A percentile compares a stretch with the other conserved stretches of the same genome.
Conservation (phyloP, 2,113 vertebrate genomes). For the Gavia stellata region DNA sequence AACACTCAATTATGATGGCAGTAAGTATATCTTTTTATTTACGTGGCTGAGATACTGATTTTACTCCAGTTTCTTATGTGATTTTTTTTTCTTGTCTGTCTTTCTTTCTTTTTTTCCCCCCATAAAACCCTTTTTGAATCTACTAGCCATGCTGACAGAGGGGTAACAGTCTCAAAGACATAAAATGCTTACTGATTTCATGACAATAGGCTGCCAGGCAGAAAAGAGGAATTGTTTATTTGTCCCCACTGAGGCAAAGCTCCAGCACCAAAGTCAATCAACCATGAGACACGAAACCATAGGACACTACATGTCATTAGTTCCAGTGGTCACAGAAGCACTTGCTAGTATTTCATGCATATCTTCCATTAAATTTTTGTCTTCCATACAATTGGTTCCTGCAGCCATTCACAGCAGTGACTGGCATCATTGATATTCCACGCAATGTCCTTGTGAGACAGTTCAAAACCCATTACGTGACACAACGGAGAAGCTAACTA, state of each 20-base stretch:
- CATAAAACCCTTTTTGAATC: neutral
- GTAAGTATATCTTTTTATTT: constrained; percentile 77
- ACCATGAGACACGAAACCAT: neutral
- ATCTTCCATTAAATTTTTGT: neutral
- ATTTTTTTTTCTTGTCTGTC: neutral
- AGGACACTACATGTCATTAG: neutral
- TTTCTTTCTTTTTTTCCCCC: neutral
- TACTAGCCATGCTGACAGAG: neutral
- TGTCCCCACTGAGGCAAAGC: neutral
- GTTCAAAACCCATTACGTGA: neutral
- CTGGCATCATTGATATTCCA: neutral
- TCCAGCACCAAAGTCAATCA: neutral
- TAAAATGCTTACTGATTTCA: neutral
- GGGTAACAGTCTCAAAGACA: neutral
- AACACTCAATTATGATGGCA: constrained; percentile 91
- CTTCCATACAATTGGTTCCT: neutral
- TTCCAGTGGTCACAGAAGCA: neutral
- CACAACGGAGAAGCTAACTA: neutral
- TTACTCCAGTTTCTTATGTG: neutral
- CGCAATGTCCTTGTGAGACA: neutral
- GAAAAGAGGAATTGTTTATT: neutral
- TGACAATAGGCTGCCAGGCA: neutral
- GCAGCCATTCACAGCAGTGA: accelerated
- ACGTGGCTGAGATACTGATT: accelerated
- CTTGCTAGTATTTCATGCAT: neutral